Base-by-base conservation (phyloP, 1,140 invertebrate species). In the Delia radicum region DNA sequence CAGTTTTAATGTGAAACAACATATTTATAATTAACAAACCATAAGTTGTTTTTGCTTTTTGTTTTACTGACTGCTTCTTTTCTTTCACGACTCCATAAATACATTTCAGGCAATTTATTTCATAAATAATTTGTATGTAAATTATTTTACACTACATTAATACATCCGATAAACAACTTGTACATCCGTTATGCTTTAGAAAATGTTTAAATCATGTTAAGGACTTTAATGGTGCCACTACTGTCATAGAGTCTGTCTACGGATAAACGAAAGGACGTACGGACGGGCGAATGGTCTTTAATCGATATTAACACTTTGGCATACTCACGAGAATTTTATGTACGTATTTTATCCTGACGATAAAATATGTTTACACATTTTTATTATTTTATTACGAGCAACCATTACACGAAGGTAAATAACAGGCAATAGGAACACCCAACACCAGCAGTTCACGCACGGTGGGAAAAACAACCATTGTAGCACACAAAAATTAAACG, bases 141-240 rank as follows among this genome's bases (percentile, higher is more conserved):
- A 65, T 28, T 29, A 8, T 65, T 65, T 65, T 65, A 65, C 62
- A 65, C 62, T 29, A 65, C 62, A 65, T 65, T 65, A 65, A 65
- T 65, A 65, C 62, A 29, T 65, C 62, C 62, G 62, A 15, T 27
- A 28, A 65, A 31, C 62, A 65, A 29, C 21, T 65, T 65, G 28
- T 65, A 27, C 62, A 65, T 65, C 62, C 62, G 62, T n/a, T 26
- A 29, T 27, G n/a, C 27, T 21, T 65, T 29, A 27, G 62, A 3
- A 28, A 65, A 29, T 13, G 26, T 15, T 65, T 65, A 29, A 65
- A 29, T 29, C 29, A 65, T 65, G 62, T 15, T 27, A 10, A 42
- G 10, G 62, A 65, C 62, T 13, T 27, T 29, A 27, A 27, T 10
- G 12, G 37, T 10, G 12, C n/a, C 10, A 13, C 27, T 28, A 29